phyloP scores from a whole-genome alignment of 92 coral and sea anemone genomes.

The Phenganax stokvisi region DNA sequence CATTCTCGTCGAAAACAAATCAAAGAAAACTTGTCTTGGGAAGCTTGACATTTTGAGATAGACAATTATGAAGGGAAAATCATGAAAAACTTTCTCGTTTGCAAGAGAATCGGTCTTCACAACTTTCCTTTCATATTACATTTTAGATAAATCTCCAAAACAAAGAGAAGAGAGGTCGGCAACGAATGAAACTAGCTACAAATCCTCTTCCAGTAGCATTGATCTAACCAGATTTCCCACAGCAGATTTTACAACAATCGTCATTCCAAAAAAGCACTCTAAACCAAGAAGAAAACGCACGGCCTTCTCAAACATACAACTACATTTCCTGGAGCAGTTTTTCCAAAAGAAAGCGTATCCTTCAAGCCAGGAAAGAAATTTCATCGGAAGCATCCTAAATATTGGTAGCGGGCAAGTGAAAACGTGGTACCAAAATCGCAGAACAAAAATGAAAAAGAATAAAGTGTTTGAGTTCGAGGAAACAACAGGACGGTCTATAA shows the following conservation, averaged over 20 bases:
- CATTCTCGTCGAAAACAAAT: too few relatives aligned
- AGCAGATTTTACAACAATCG: slow-evolving; percentile 29
- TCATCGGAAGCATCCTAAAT: slow-evolving; percentile 32
- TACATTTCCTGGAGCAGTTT: slow-evolving; percentile 35
- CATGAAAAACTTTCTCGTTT: too few relatives aligned
- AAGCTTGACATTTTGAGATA: too few relatives aligned
- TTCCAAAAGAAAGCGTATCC: slow-evolving; percentile 42
- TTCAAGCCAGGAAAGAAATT: slow-evolving; percentile 31
- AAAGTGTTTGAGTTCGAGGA: slow-evolving; percentile 7
- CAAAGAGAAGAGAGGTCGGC: not conserved
- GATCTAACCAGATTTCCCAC: slow-evolving; percentile 15
- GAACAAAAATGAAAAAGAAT: slow-evolving; percentile 33
- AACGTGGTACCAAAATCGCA: slow-evolving; percentile 35
- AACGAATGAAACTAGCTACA: not conserved
- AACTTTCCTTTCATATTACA: too few relatives aligned
- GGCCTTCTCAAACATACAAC: slow-evolving; percentile 32
- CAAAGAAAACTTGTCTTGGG: too few relatives aligned
- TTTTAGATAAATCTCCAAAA: slow-evolving; percentile 3
- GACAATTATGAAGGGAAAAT: too few relatives aligned
- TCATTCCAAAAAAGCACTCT: slow-evolving; percentile 29
- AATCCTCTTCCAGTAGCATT: not conserved
- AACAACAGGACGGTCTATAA: not conserved
- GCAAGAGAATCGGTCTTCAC: too few relatives aligned
- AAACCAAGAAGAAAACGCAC: slow-evolving; percentile 39
- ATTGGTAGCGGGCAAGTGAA: slow-evolving; percentile 38